Base-by-base conservation (phyloP, 2,113 vertebrate species). In the Podocnemis expansa region DNA sequence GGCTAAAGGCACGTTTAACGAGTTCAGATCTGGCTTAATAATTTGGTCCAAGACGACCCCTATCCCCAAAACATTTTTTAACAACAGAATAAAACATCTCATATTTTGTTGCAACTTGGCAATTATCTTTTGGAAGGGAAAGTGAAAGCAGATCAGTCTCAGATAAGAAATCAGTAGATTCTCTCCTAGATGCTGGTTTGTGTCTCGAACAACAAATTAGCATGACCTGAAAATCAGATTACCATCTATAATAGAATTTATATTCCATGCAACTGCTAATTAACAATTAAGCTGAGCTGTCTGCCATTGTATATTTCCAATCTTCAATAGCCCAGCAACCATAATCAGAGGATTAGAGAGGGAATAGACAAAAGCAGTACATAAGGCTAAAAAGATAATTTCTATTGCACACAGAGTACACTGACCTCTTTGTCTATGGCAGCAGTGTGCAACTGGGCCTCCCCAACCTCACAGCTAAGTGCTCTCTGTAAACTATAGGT, bases 351-450 rank as follows among this genome's bases (percentile, higher is more conserved):
- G 52, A 94, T 55, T 34, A n/a, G 60, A 67, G 63, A n/a, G 10
- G 38, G n/a, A 70, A 70, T 70, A 70, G 22, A 25, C 0, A 89
- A 14, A 1, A 81, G 5, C 25, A 60, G 43, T 41, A 63, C 9
- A 43, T 60, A 78, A 43, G 34, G 2, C 56, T 80, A 78, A 79
- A 78, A 87, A 34, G 19, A 54, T 1, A 79, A 43, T 16, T 38
- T 41, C 4, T 78, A 25, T 1, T 0, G 31, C 12, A 60, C 10
- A 51, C 78, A 82, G 34, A 85, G 67, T 12, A 47, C 78, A 98
- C 98, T 63, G 94, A 99, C 99, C 99, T 99, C 99, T 96, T 99
- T 99, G 96, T 99, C 99, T 96, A 99, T 99, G 84, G 99, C 98
- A 75, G 98, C 97, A 2, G 99, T 99, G 76, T 99, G 98, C 88